Evolutionary conservation across 2,113 vertebrate genomes (phyloP).

Genomic region (Eptesicus fuscus): DNA sequence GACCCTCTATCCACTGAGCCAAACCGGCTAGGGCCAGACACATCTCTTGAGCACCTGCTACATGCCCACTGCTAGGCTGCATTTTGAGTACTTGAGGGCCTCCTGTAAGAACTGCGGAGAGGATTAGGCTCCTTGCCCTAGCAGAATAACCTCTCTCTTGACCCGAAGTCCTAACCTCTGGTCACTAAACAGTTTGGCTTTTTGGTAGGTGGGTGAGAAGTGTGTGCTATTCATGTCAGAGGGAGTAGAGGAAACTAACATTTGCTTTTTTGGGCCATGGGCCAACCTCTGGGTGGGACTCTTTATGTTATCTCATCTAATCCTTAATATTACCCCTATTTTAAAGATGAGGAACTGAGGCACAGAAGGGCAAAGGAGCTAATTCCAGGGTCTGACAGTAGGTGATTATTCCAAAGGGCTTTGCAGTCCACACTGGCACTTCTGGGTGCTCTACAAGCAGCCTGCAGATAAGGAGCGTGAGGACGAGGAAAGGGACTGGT

Average conservation of each 20-base stretch:
- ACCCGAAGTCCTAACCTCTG: not conserved
- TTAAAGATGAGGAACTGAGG: slow-evolving; percentile 10
- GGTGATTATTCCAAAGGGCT: not conserved
- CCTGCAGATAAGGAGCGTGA: not conserved
- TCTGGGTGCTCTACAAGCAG: not conserved
- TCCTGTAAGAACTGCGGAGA: not conserved
- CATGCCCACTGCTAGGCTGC: not conserved
- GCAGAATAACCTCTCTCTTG: not conserved
- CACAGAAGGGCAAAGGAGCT: not conserved
- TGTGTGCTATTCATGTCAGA: not conserved
- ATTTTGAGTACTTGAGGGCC: not conserved
- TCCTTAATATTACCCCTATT: not conserved
- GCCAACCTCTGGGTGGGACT: not conserved
- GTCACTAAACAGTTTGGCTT: not conserved
- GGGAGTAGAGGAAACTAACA: not conserved
- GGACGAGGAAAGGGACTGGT: not conserved
- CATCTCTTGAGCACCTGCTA: not conserved
- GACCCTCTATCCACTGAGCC: too few relatives aligned
- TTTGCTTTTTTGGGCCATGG: not conserved
- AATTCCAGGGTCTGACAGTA: not conserved
- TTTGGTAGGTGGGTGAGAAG: not conserved
- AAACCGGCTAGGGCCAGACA: not conserved
- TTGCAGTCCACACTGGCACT: not conserved
- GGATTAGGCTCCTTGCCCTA: not conserved
- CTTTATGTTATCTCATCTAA: not conserved